Evolutionary conservation across 2,113 vertebrate genomes (phyloP).

Genomic region (Carassius carassius): DNA sequence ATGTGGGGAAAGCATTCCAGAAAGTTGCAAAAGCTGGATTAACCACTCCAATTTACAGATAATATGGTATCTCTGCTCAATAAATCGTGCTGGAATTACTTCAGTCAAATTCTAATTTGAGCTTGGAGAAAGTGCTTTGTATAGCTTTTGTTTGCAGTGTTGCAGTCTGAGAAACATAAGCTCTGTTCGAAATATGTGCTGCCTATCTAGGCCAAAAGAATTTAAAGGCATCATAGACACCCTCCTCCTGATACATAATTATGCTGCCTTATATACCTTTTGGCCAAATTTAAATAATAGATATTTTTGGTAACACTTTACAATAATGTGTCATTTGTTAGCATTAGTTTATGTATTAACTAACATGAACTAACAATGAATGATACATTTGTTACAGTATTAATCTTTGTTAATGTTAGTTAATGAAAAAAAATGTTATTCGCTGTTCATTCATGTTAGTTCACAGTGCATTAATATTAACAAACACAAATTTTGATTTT

Average conservation of each 20-base stretch:
- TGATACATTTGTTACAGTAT: no score
- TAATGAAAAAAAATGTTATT: no score
- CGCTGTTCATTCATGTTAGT: no score
- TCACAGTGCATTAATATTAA: no score
- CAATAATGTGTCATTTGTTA: no score
- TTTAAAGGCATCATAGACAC: background rate
- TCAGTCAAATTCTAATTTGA: background rate
- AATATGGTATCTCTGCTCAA: conserved; percentile 2
- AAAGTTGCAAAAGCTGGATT: conserved; percentile 17
- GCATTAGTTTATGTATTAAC: no score
- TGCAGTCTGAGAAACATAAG: background rate
- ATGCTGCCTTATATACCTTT: background rate
- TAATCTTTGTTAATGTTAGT: no score
- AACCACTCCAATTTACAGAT: conserved; percentile 19
- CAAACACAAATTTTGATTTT: no score
- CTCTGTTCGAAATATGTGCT: background rate
- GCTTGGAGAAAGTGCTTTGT: background rate
- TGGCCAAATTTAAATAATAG: background rate
- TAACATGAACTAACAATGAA: no score
- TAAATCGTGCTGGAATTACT: conserved; percentile 17
- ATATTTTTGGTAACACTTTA: background rate
- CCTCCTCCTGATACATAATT: background rate
- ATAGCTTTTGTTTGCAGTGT: background rate
- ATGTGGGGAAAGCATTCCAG: background rate
- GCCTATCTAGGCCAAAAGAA: background rate